Conservation (phyloP, 2,888 invertebrate genomes). For the Ditula angustiorana region DNA sequence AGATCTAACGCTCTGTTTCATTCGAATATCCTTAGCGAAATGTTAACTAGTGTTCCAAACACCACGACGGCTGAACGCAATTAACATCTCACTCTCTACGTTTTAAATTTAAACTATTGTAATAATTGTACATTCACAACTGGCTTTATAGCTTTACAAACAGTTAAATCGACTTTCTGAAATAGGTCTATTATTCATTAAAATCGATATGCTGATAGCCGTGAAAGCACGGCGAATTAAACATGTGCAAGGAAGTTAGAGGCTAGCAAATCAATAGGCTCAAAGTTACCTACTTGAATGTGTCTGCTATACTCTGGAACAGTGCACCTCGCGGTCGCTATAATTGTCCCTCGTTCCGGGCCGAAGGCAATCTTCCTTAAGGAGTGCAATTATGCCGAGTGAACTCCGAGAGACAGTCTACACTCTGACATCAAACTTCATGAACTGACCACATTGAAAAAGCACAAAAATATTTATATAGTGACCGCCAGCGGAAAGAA, state of each 20-base stretch:
- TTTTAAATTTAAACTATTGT: background rate
- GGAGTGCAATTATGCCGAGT: slow-evolving; percentile 24
- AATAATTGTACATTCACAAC: background rate
- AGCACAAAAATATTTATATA: background rate
- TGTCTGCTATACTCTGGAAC: background rate
- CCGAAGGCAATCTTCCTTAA: slow-evolving; percentile 21
- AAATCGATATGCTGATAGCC: slow-evolving; percentile 2
- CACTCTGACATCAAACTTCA: background rate
- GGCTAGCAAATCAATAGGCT: background rate
- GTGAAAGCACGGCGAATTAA: slow-evolving; percentile 1
- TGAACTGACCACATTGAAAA: background rate
- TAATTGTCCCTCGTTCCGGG: slow-evolving; percentile 18
- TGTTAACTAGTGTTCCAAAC: background rate
- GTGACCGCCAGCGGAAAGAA: background rate
- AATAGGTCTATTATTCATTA: background rate
- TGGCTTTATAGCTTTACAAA: background rate
- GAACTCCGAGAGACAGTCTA: slow-evolving; percentile 4
- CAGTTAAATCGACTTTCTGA: slow-evolving; percentile 1
- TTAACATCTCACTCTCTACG: background rate
- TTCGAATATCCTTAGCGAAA: too few relatives aligned
- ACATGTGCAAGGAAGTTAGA: background rate
- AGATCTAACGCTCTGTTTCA: too few relatives aligned
- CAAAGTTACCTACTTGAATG: background rate
- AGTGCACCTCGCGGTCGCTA: background rate
- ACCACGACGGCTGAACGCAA: background rate